phyloP scores from a whole-genome alignment of 2,888 invertebrate species.

The Parascotia fuliginaria region DNA sequence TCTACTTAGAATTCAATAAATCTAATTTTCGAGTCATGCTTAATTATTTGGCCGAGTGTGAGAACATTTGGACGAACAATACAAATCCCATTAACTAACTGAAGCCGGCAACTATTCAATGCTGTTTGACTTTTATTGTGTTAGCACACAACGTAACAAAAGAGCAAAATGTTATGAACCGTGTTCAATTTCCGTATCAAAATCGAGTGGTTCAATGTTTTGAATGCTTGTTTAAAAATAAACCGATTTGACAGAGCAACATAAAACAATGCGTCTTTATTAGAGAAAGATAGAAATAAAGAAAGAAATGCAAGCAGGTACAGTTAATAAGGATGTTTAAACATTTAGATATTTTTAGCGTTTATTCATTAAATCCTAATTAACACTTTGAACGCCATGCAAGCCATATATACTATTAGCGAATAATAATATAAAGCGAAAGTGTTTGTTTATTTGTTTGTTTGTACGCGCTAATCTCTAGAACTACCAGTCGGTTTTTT shows the following conservation, averaged over 20 bases:
- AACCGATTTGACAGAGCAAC: background rate
- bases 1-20: constrained; percentile 45
- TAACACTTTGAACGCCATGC: no score
- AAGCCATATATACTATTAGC: no score
- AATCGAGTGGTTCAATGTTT: background rate
- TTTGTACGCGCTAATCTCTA: no score
- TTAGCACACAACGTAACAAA: constrained; percentile 7
- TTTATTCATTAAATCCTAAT: no score
- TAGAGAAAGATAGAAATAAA: background rate
- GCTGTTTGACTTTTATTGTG: constrained; percentile 23
- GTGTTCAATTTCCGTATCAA: constrained; percentile 6
- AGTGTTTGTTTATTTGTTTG: no score
- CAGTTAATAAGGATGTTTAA: no score
- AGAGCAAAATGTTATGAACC: background rate
- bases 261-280: background rate
- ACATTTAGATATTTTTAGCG: no score
- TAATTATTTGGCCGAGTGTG: constrained; percentile 45
- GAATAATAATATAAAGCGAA: no score
- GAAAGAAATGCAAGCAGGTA: no score
- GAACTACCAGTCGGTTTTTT: no score
- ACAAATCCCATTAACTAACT: constrained; percentile 19
- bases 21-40: constrained; percentile 42
- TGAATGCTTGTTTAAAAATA: background rate
- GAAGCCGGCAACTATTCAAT: constrained; percentile 6
- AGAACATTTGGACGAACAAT: constrained; percentile 35